Conservation (phyloP, 2,797 vertebrate genomes). For the Takifugu ocellatus region DNA sequence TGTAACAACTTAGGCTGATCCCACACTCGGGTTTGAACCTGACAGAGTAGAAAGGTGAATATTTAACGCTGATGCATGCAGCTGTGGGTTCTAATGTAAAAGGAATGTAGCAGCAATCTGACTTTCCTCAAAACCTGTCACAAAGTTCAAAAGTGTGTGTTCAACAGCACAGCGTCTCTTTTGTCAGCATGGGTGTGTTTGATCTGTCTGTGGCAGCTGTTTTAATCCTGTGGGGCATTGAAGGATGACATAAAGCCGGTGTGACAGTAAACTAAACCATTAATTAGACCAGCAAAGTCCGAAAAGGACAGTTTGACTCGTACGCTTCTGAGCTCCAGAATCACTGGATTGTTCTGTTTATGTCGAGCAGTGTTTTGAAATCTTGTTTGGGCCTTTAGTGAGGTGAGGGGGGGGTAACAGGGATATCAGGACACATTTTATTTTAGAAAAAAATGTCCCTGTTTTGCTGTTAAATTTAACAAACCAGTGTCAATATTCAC, state of each 20-base stretch:
- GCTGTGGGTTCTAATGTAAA: too few species aligned
- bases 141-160: background rate
- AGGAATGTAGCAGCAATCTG: background rate
- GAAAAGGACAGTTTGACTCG: constrained; percentile 5
- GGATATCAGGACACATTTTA: background rate
- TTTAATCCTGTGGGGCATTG: background rate
- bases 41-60: too few species aligned
- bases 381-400: constrained; percentile 1
- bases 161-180: too few species aligned
- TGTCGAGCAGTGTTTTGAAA: constrained; percentile 12
- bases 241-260: constrained; percentile 45
- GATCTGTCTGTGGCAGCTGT: too few species aligned
- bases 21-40: too few species aligned
- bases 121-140: constrained; percentile 12
- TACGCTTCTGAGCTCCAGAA: constrained; percentile 1
- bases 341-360: background rate
- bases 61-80: too few species aligned
- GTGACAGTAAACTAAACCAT: constrained; percentile 43
- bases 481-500: background rate
- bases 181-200: too few species aligned
- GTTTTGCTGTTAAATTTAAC: background rate
- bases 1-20: too few species aligned
- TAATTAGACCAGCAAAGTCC: constrained; percentile 57
- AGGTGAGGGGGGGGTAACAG: background rate
- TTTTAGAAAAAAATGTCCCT: background rate